These are phyloP conservation scores for Panagrolaimus sp. DNA, from an alignment of 1,140 invertebrate species.

Conservation along the genomic window DNA sequence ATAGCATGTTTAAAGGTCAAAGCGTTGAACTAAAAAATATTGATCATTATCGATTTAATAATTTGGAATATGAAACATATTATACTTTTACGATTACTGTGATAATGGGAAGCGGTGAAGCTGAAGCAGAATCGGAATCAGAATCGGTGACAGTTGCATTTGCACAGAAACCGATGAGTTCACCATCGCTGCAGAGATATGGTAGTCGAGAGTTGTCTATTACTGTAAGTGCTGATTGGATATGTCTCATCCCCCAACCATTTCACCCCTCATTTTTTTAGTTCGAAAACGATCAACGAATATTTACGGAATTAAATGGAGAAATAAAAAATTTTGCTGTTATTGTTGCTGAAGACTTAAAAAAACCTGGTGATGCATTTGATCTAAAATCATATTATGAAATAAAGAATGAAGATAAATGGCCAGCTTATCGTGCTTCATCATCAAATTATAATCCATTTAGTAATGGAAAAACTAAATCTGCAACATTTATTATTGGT, in stretches of 20 bases:
- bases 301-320: slow-evolving; percentile 51
- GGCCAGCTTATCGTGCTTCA: slow-evolving; percentile 52
- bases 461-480: slow-evolving; percentile 18
- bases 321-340: slow-evolving; percentile 51
- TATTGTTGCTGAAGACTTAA: slow-evolving; percentile 50
- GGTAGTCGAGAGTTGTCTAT: slow-evolving; percentile 48
- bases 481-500: slow-evolving; percentile 48
- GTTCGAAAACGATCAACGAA: slow-evolving; percentile 50
- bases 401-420: slow-evolving; percentile 47
- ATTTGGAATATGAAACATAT: slow-evolving; percentile 48
- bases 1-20: slow-evolving; percentile 31
- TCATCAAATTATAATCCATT: slow-evolving; percentile 52
- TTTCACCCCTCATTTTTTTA: slow-evolving; percentile 20
- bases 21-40: slow-evolving; percentile 43
- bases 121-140: slow-evolving; percentile 53
- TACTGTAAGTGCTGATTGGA: slow-evolving; percentile 17
- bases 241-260: neutral
- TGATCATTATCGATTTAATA: slow-evolving; percentile 40
- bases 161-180: slow-evolving; percentile 32
- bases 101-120: slow-evolving; percentile 49
- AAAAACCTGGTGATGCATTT: slow-evolving; percentile 44
- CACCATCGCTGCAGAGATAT: slow-evolving; percentile 42
- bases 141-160: slow-evolving; percentile 52
- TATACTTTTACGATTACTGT: slow-evolving; percentile 56
- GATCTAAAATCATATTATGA: slow-evolving; percentile 53